phyloP scores from a whole-genome alignment of 2,797 vertebrate species.

The Podarcis siculus region DNA sequence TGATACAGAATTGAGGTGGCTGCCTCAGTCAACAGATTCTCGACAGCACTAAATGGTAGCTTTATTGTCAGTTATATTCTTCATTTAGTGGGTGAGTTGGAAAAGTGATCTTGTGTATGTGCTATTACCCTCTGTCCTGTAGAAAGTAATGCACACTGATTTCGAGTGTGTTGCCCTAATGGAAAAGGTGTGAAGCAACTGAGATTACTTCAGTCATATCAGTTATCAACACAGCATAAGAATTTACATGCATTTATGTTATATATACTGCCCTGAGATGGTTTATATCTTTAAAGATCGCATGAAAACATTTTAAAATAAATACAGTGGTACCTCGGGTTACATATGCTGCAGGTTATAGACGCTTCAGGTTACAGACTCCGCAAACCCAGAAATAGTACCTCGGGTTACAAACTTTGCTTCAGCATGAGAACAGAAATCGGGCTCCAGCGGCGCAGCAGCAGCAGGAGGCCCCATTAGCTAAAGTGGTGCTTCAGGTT shows the following conservation, averaged over 20 bases:
- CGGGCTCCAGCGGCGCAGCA: no score
- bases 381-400: no score
- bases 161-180: neutral
- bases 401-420: no score
- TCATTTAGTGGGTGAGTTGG: neutral
- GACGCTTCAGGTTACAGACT: no score
- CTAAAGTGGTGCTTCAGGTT: no score
- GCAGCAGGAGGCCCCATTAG: no score
- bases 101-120: neutral
- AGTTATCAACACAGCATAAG: neutral
- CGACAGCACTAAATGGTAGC: neutral
- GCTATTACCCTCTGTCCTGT: neutral
- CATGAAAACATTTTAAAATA: neutral
- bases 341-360: no score
- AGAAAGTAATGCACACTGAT: neutral
- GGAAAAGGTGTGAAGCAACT: neutral
- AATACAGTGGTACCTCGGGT: no score
- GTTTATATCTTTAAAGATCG: neutral
- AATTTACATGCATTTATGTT: neutral
- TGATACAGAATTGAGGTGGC: neutral
- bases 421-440: no score
- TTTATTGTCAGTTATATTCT: neutral
- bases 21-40: neutral
- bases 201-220: neutral
- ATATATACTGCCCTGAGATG: neutral